phyloP scores from a whole-genome alignment of 2,797 vertebrate genomes.

The Pangasius sanitwongsei region DNA sequence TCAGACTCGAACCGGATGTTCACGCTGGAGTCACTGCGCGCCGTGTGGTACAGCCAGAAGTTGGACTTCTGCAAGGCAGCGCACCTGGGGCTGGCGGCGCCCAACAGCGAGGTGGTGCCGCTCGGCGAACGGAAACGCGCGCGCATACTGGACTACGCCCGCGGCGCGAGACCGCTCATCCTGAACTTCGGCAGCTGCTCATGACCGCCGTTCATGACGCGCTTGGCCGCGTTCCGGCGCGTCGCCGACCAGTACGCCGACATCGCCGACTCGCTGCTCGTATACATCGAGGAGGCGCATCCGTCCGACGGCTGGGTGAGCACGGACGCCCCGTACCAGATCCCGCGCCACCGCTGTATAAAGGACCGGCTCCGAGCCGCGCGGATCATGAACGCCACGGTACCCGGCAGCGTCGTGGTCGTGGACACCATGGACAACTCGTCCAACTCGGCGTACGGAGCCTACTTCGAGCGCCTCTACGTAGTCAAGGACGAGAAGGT shows the following conservation, averaged over 20 bases:
- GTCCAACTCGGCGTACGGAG: constrained; percentile 94
- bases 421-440: constrained; percentile 96
- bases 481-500: constrained; percentile 86
- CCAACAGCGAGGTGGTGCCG: constrained; percentile 92
- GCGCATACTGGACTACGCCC: constrained; percentile 88
- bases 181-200: constrained; percentile 98
- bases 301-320: constrained; percentile 98
- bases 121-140: constrained; percentile 80
- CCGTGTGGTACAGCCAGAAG: constrained; percentile 97
- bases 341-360: constrained; percentile 92
- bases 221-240: constrained; percentile 91
- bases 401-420: constrained; percentile 87
- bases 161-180: constrained; percentile 87
- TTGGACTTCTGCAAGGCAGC: constrained; percentile 96
- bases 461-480: constrained; percentile 97
- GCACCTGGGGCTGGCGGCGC: constrained; percentile 85
- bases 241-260: constrained; percentile 88
- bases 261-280: constrained; percentile 93
- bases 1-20: constrained; percentile 96
- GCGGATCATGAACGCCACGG: constrained; percentile 82
- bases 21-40: constrained; percentile 91
- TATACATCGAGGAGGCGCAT: constrained; percentile 98
- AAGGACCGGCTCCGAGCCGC: constrained; percentile 92
- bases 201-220: constrained; percentile 99
- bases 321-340: constrained; percentile 92